Evolutionary conservation across 2,888 invertebrate species (phyloP).

Genomic region (Heteropelma amictum): DNA sequence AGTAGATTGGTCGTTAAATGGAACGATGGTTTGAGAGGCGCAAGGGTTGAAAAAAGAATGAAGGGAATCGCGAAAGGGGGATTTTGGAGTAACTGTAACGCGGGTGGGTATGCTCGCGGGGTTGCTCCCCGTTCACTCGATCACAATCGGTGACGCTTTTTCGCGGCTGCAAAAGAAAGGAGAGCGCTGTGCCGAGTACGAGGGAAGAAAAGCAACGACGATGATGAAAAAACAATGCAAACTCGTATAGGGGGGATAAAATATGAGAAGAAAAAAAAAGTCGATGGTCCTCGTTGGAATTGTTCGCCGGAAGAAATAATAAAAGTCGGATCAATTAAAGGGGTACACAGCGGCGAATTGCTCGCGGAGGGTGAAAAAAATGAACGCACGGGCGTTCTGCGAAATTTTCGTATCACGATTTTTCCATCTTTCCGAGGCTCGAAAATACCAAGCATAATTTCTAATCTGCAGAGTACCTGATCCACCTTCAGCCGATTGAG

Average conservation of each 20-base stretch:
- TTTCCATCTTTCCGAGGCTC: not conserved
- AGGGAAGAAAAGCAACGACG: conserved; percentile 23
- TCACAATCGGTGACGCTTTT: conserved; percentile 28
- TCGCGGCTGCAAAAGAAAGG: conserved; percentile 51
- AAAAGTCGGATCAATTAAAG: conserved; percentile 75
- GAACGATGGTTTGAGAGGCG: conserved; percentile 21
- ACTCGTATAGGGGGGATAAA: conserved; percentile 42
- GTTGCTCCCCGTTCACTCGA: conserved; percentile 1
- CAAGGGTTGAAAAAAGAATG: conserved; percentile 43
- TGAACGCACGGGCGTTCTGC: conserved; percentile 60
- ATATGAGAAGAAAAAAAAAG: conserved; percentile 47
- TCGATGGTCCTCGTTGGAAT: conserved; percentile 56
- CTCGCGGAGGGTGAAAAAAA: conserved; percentile 59
- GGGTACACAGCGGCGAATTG: conserved; percentile 61
- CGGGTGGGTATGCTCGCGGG: conserved; percentile 10
- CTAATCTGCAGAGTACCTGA: not conserved
- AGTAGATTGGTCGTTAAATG: conserved; percentile 52
- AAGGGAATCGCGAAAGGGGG: conserved; percentile 33
- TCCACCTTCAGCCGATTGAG: conserved; percentile 24
- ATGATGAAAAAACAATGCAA: not conserved
- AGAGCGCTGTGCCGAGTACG: not conserved
- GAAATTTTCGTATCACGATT: conserved; percentile 28
- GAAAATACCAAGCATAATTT: not conserved
- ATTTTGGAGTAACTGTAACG: conserved; percentile 21
- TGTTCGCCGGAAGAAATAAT: conserved; percentile 72